Conservation (phyloP, 2,888 invertebrate genomes). For the Torymus texanus region DNA sequence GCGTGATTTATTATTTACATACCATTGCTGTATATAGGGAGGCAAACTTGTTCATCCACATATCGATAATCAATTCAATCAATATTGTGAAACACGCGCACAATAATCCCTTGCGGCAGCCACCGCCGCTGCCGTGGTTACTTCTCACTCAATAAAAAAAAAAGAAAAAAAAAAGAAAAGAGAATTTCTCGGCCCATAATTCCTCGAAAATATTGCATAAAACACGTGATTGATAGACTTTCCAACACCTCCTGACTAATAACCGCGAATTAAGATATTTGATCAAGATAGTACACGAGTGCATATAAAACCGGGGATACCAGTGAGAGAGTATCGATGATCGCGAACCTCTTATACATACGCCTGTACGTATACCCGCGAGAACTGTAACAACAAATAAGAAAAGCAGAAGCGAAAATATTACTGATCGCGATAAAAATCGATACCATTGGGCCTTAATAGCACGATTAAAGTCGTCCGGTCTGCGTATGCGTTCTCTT, state of each 20-base stretch:
- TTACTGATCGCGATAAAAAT: constrained; percentile 45
- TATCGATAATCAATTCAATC: constrained; percentile 38
- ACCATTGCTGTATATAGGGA: neutral
- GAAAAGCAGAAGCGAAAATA: constrained; percentile 36
- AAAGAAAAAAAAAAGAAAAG: neutral
- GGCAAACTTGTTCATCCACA: constrained; percentile 4
- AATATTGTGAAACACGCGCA: constrained; percentile 21
- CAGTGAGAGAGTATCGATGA: neutral
- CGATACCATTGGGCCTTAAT: constrained; percentile 44
- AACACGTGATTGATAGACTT: constrained; percentile 33
- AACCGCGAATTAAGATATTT: constrained; percentile 50
- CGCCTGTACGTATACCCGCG: no score
- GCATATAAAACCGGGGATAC: neutral
- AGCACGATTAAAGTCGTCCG: constrained; percentile 38
- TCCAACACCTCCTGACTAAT: constrained; percentile 31
- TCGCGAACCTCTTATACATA: neutral
- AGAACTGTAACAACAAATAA: constrained; percentile 30
- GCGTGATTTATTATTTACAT: constrained; percentile 11
- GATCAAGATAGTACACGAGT: constrained; percentile 35
- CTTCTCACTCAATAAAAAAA: constrained; percentile 50
- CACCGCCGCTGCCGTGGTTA: neutral
- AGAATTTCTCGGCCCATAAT: neutral
- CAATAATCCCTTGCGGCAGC: constrained; percentile 4
- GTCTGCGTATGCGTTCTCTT: constrained; percentile 32
- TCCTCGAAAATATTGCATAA: constrained; percentile 31